Base-by-base conservation (phyloP, 2,888 invertebrate genomes). In the Drosophila tanythrix region DNA sequence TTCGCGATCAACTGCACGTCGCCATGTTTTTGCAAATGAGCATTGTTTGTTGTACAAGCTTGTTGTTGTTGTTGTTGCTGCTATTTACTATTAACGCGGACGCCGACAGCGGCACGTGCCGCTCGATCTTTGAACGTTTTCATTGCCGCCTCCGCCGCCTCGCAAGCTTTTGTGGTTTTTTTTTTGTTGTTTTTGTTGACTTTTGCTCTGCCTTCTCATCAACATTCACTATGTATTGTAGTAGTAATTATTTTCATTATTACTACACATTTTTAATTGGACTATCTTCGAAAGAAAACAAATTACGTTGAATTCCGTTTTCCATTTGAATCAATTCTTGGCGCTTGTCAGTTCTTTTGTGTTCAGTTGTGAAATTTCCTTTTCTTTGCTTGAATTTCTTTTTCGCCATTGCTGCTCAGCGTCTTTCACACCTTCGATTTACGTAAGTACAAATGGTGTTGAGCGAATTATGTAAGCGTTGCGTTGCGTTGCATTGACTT, bases 1-100 rank as follows among this genome's bases (percentile, higher is more conserved):
- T 88, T 79, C 87, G 83, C 88, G 89, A 90, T 79, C 83, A 82
- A 86, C 71, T 90, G 87, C 90, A 87, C 90, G 87, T 87, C 89
- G 86, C 56, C 79, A 70, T 69, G 67, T 75, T 46, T 80, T 75
- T 75, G 75, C 82, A 70, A 75, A 74, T 71, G 68, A 64, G 71
- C 43, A 59, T 55, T 80, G 35, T 52, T 68, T 66, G 36, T 66
- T 46, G 21, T 46, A 21, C 21, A 13, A 46, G 13, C 13, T 7
- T 55, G 55, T 66, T 62, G 56, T 43, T 55, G 55, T 25, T 68
- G 25, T 31, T 38, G 60, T 11, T 50, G 57, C 38, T 56, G 36
- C 62, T 79, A 50, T 64, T 70, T 72, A 64, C 84, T 76, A 69
- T 82, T 88, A 76, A 77, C 73, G 77, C 70, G 66, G 76, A 76